Evolutionary conservation across 2,113 vertebrate species (phyloP).

Genomic region (Poecile atricapillus): DNA sequence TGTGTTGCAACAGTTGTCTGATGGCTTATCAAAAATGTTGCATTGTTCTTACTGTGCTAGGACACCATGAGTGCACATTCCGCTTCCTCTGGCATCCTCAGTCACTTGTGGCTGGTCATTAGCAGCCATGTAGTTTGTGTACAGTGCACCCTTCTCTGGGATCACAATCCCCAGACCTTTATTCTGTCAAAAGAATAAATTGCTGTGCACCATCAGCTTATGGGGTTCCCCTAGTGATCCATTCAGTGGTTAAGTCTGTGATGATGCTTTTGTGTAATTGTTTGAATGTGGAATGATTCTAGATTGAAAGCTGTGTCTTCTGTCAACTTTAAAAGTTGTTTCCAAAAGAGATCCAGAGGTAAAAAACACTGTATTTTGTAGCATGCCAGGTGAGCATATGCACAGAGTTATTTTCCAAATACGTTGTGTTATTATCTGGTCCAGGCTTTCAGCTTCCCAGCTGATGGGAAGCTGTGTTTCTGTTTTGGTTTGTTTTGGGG

Average conservation of each 20-base stretch:
- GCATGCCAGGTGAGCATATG: background rate
- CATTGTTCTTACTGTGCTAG: background rate
- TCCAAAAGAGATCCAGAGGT: background rate
- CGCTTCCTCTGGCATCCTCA: fast-evolving
- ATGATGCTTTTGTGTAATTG: background rate
- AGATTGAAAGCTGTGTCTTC: background rate
- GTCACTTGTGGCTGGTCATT: background rate
- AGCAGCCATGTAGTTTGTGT: background rate
- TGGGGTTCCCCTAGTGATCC: background rate
- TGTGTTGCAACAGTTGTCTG: background rate
- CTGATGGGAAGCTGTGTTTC: background rate
- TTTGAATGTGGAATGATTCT: background rate
- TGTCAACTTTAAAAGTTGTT: background rate
- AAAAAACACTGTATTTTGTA: background rate
- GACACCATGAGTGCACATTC: background rate
- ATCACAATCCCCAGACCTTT: background rate
- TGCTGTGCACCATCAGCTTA: background rate
- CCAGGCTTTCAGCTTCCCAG: background rate
- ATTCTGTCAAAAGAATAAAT: background rate
- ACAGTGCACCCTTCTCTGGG: background rate
- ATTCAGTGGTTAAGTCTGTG: background rate
- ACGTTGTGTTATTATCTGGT: background rate
- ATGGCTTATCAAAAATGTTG: background rate
- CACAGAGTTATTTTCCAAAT: background rate
- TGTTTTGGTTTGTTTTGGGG: background rate